Percentiles rank a stretch among this genome's conserved stretches.
These are phyloP conservation scores for Bombus picipes DNA, from an alignment of 1,140 invertebrate genomes.

Conservation along the genomic window DNA sequence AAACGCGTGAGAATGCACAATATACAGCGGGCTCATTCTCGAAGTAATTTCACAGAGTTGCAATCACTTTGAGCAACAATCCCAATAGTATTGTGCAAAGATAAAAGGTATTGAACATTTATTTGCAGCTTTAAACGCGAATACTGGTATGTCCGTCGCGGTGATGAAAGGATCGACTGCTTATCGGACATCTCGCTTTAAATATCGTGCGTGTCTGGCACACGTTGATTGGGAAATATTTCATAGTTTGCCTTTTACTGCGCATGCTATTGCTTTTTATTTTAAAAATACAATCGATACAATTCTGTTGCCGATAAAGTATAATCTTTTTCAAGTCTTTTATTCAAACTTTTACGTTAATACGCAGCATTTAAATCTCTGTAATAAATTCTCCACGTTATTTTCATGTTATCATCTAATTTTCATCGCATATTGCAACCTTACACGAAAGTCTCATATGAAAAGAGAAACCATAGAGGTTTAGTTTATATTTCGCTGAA, in stretches of 20 bases:
- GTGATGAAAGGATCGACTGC: conserved; percentile 21
- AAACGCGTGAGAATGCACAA: conserved; percentile 6
- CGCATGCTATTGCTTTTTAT: not conserved
- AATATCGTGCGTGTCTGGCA: conserved; percentile 11
- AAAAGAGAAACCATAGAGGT: not conserved
- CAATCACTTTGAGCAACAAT: conserved; percentile 16
- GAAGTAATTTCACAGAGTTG: conserved; percentile 53
- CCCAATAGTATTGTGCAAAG: conserved; percentile 16
- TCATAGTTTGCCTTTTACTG: not conserved
- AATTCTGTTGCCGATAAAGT: not conserved
- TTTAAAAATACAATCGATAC: not conserved
- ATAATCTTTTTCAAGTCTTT: not conserved
- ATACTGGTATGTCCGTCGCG: not conserved
- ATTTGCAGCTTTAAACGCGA: conserved; percentile 38
- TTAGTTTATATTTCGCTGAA: too few relatives aligned
- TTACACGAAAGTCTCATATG: not conserved
- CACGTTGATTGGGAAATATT: conserved; percentile 8
- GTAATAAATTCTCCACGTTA: not conserved
- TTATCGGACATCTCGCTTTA: conserved; percentile 33
- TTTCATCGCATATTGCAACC: not conserved
- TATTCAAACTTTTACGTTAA: too few relatives aligned
- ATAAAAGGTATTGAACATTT: conserved; percentile 57
- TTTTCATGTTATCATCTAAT: not conserved
- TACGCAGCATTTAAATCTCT: not conserved
- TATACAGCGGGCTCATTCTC: not conserved